Evolutionary conservation across 2,797 vertebrate species (phyloP), one percentile per base, ranked within the genome.

Genomic region (Helostoma temminkii): DNA sequence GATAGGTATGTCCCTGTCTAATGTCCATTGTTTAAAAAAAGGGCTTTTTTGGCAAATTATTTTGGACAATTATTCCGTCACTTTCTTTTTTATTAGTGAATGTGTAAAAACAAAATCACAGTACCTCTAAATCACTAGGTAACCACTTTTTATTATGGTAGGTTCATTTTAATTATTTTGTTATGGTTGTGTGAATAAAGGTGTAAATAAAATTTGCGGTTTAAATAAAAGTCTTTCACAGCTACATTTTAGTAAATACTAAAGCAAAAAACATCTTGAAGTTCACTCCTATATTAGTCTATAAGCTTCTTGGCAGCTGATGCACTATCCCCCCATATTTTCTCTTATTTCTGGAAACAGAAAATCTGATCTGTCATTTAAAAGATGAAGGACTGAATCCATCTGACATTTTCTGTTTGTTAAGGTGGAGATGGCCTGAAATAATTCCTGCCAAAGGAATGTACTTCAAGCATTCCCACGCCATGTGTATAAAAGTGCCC

Each of bases 1-100:
- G 96, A 98, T 48, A 93, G 95, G 98, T 96, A 80, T 60, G 79
- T 81, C 26, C 69, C 28, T 25, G 2, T 56, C 5, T 11, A 9
- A 50, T 48, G 28, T 30, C 15, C 9, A 14, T 36, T 34, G 16
- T 24, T 8, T 36, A 30, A 21, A 22, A 9, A 14, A 36, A 36
- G n/a, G n/a, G n/a, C n/a, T n/a, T n/a, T n/a, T n/a, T n/a, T n/a
- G n/a, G n/a, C n/a, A n/a, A n/a, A n/a, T n/a, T n/a, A n/a, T n/a
- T n/a, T n/a, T n/a, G n/a, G n/a, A n/a, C n/a, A 30, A 26, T 9
- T 11, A 19, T 18, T 39, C 18, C 16, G 43, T 26, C 2, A 47
- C 12, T 12, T 25, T 19, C 18, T 46, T 19, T 22, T 4, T 25
- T 28, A 16, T 37, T 10, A 37, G 5, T 42, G 7, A 9, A 42